A percentile compares a stretch with the other conserved stretches of the same genome.
These are phyloP conservation scores for Notarius lentiginosus DNA, from an alignment of 2,113 vertebrate genomes.

Conservation along the genomic window DNA sequence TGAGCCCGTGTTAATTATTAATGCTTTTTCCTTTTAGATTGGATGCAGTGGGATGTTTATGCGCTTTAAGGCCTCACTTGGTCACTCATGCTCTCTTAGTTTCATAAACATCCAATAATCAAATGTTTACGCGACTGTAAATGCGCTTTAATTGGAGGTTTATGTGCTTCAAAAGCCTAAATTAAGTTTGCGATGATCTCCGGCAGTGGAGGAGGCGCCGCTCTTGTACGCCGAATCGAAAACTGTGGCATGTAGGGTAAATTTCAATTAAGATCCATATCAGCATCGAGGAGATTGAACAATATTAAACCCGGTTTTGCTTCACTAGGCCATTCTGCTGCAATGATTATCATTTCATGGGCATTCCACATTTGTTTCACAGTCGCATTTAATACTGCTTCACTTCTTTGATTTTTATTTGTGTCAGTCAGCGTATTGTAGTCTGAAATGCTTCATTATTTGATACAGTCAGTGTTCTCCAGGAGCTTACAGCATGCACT, in stretches of 20 bases:
- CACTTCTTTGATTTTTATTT: constrained; percentile 55
- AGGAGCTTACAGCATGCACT: constrained; percentile 52
- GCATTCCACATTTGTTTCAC: constrained; percentile 59
- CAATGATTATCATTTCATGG: constrained; percentile 63
- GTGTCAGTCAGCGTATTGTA: constrained; percentile 62
- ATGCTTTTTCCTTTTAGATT: constrained; percentile 37
- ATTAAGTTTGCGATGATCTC: constrained; percentile 28
- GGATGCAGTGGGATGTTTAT: constrained; percentile 29
- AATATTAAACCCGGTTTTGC: constrained; percentile 35
- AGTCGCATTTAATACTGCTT: constrained; percentile 51
- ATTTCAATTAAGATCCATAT: constrained; percentile 50
- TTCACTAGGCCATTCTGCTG: constrained; percentile 51
- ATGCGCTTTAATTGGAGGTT: constrained; percentile 42
- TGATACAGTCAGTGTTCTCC: constrained; percentile 61
- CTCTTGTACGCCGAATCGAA: not conserved
- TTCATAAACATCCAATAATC: constrained; percentile 32
- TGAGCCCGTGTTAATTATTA: constrained; percentile 45
- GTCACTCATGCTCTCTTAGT: not conserved
- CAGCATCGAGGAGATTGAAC: constrained; percentile 28
- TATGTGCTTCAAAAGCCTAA: constrained; percentile 21
- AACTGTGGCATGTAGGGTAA: constrained; percentile 35
- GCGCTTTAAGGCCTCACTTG: constrained; percentile 11
- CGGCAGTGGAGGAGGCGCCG: not conserved
- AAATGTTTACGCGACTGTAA: constrained; percentile 5
- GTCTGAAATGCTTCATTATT: constrained; percentile 62